Evolutionary conservation across 64 coral and sea anemone genomes (phyloP), one percentile per base, ranked within the genome.

Genomic region (Montipora foliosa): DNA sequence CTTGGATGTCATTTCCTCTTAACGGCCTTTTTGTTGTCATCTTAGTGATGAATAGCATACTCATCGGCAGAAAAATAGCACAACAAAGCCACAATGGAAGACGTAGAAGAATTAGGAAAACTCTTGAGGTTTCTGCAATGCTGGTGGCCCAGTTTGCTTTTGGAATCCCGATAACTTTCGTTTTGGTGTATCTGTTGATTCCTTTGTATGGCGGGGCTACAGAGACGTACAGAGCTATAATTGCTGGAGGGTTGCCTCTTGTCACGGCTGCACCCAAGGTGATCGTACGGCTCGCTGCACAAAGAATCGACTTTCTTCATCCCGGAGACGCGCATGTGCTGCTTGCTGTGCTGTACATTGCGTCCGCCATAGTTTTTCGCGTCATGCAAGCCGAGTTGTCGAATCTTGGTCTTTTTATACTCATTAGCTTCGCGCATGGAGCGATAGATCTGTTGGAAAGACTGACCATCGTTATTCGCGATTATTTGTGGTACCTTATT

Each of bases 331-430:
- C 95, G 3, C 64, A 96, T 55, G 91, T 93, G 52, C 58, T 96
- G 20, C 87, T 90, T 11, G 59, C 22, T 7, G 88, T 84, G 73
- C 66, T 96, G 6, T 90, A 96, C 75, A 81, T 80, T 11, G 57
- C 91, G 16, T 60, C 91, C 6, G 91, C 95, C 1, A 90, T 93
- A 45, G 91, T 93, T 11, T 93, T 96, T 50, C 95, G 95, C 3
- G 76, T 96, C n/a, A 82, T 96, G 73, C 95, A 96, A 58, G 95
- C 95, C 16, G 91, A 96, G 49, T 47, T 96, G 68, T 89, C 77
- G 17, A 95, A 45, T 16, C 75, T 95, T 14, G 8, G 15, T 14
- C 77, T 89, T 0, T 95, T 77, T 49, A 84, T 95, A 64, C 88
- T 89, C 4, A 49, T 95, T 12, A 86, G 94, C 14, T 48, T 89